These are phyloP conservation scores for Dromaius novaehollandiae DNA, from an alignment of 2,113 vertebrate species.

Conservation along the genomic window DNA sequence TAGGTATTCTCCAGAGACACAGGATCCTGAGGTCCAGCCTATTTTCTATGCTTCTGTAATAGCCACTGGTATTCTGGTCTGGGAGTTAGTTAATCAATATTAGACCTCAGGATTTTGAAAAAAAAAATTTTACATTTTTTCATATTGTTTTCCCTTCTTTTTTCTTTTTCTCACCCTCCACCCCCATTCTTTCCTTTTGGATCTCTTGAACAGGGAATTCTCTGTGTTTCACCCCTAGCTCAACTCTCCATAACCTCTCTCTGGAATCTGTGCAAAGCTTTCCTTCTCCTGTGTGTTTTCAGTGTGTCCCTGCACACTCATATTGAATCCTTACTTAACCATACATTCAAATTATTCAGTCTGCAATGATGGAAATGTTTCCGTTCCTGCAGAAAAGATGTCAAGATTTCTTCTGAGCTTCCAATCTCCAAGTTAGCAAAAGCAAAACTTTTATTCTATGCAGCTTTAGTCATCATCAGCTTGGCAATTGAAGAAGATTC, in stretches of 20 bases:
- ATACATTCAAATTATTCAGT: background rate
- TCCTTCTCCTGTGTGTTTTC: background rate
- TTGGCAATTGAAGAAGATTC: background rate
- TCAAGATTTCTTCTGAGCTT: background rate
- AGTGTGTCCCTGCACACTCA: background rate
- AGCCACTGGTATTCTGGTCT: background rate
- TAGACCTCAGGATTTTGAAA: background rate
- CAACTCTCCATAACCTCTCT: background rate
- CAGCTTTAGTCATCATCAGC: background rate
- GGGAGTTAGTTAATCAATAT: background rate
- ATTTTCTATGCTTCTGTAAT: background rate
- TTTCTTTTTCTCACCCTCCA: background rate
- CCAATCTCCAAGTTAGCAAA: background rate
- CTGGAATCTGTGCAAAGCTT: background rate
- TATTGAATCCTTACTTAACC: background rate
- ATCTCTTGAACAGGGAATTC: background rate
- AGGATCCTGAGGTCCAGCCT: background rate
- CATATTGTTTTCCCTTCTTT: accelerated
- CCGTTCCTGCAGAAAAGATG: background rate
- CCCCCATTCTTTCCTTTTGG: background rate
- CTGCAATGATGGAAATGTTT: background rate
- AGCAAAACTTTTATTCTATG: background rate
- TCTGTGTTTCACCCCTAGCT: background rate
- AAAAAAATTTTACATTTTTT: background rate
- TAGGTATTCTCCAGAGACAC: background rate